Percentiles rank a stretch among this genome's conserved stretches.
Evolutionary conservation across 2,113 vertebrate genomes (phyloP).

Genomic region (Turnix velox): DNA sequence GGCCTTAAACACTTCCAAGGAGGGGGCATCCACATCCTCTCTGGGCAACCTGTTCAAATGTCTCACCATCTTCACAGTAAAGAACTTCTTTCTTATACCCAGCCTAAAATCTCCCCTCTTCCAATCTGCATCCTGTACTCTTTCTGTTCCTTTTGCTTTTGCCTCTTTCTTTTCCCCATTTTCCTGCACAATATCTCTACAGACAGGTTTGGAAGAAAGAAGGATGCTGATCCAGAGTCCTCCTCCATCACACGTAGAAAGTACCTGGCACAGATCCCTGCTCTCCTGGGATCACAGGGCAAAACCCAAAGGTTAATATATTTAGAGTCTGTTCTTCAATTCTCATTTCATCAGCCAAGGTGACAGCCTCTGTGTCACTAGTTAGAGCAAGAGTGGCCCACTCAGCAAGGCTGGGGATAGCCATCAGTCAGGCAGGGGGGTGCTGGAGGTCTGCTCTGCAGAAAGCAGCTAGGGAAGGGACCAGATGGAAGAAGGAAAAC

Average conservation of each 20-base stretch:
- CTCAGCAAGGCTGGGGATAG: background rate
- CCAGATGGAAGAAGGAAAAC: conserved; percentile 23
- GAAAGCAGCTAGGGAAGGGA: background rate
- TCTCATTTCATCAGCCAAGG: accelerated
- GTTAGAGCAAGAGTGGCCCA: accelerated
- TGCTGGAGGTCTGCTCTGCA: background rate
- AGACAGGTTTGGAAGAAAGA: accelerated
- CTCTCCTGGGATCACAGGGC: background rate
- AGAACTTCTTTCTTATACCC: too few relatives aligned
- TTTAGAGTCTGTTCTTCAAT: background rate
- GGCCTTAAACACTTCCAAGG: too few relatives aligned
- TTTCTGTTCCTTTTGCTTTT: background rate
- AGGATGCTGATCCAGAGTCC: background rate
- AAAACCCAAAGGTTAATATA: background rate
- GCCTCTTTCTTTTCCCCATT: background rate
- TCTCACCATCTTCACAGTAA: too few relatives aligned
- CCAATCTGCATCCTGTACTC: too few relatives aligned
- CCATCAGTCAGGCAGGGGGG: background rate
- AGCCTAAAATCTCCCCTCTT: too few relatives aligned
- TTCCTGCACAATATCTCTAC: background rate
- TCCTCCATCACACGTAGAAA: accelerated
- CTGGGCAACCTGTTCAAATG: too few relatives aligned
- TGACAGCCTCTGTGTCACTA: accelerated
- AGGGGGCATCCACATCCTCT: too few relatives aligned
- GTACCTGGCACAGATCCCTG: background rate